These are phyloP conservation scores for Andrena cerasifolii DNA, from an alignment of 1,140 invertebrate species.

Conservation along the genomic window DNA sequence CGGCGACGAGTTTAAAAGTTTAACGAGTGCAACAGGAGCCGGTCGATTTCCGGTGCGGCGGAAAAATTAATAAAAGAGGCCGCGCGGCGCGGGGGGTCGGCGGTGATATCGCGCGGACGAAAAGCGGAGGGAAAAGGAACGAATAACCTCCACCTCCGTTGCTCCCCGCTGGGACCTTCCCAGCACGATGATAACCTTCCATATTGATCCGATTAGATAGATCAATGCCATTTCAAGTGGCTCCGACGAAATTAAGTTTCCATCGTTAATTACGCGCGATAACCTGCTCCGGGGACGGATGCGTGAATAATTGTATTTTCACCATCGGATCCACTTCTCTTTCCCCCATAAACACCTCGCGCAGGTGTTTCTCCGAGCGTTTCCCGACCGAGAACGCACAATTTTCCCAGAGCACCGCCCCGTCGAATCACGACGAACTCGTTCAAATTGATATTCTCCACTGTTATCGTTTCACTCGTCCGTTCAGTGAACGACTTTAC, in stretches of 20 bases:
- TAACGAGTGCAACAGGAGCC: background rate
- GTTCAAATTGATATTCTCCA: background rate
- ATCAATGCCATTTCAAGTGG: conserved; percentile 33
- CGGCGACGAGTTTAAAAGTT: background rate
- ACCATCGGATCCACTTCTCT: conserved; percentile 34
- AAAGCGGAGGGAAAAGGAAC: conserved; percentile 6
- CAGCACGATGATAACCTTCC: conserved; percentile 39
- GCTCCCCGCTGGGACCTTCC: too few species aligned
- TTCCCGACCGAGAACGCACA: background rate
- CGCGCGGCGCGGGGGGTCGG: background rate
- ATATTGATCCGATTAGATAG: conserved; percentile 48
- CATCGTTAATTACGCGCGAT: conserved; percentile 65
- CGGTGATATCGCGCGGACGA: background rate
- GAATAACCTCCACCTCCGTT: conserved; percentile 1
- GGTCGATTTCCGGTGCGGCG: background rate
- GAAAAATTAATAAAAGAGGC: conserved; percentile 14
- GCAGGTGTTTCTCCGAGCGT: background rate
- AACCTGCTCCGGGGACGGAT: conserved; percentile 36
- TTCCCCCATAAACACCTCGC: conserved; percentile 7
- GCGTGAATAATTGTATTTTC: conserved; percentile 63
- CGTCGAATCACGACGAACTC: conserved; percentile 1
- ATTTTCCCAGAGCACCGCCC: background rate
- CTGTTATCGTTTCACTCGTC: background rate
- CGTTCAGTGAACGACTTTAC: background rate
- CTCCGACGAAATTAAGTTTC: conserved; percentile 39